phyloP scores from a whole-genome alignment of 2,113 vertebrate genomes.

The Eurypyga helias region DNA sequence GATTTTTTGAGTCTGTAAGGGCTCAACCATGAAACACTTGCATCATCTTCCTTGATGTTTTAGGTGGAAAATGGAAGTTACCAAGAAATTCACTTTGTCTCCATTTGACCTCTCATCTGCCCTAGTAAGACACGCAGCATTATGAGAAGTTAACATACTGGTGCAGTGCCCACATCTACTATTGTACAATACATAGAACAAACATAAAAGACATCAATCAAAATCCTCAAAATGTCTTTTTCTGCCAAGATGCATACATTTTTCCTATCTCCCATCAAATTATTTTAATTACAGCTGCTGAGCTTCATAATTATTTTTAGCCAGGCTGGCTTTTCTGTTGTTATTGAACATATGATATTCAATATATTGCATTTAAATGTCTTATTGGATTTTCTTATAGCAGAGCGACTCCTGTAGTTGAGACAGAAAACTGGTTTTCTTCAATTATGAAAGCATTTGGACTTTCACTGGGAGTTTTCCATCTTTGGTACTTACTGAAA shows the following conservation, averaged over 20 bases:
- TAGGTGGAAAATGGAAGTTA: background rate
- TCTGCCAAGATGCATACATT: constrained; percentile 77
- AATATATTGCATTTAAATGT: constrained; percentile 49
- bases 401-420: constrained; percentile 42
- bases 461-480: background rate
- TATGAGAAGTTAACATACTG: constrained; percentile 10
- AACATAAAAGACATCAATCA: constrained; percentile 77
- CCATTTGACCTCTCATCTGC: background rate
- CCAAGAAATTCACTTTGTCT: background rate
- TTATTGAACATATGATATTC: constrained; percentile 61
- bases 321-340: constrained; percentile 59
- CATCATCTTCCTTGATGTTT: background rate
- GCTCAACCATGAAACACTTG: background rate
- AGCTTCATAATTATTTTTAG: constrained; percentile 74
- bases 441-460: background rate
- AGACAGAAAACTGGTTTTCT: background rate
- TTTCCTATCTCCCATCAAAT: constrained; percentile 78
- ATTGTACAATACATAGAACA: constrained; percentile 62
- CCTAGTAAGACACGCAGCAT: background rate
- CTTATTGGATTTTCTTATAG: constrained; percentile 20
- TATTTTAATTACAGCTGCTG: constrained; percentile 81
- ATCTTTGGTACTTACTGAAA: background rate
- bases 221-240: constrained; percentile 77
- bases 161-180: constrained; percentile 47
- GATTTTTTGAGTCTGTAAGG: background rate